Conservation (phyloP, 2,888 invertebrate genomes). For the Oxycera nigricornis region DNA sequence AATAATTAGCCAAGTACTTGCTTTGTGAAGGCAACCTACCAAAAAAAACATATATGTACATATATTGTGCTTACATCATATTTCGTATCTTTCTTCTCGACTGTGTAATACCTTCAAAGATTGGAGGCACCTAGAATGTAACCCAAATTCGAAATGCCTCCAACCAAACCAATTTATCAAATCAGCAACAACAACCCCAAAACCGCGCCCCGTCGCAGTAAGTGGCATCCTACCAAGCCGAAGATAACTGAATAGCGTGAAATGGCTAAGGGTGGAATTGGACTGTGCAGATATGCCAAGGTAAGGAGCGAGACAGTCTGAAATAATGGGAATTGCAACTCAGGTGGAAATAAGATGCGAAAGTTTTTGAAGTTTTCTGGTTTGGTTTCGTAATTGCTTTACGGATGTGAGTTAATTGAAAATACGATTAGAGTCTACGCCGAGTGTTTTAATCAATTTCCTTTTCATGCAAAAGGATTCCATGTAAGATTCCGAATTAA, state of each 20-base stretch:
- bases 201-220: background rate
- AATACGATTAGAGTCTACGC: conserved; percentile 34
- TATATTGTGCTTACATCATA: too few relatives aligned
- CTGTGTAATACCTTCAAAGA: too few relatives aligned
- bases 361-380: conserved; percentile 31
- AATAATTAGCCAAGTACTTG: too few relatives aligned
- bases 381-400: conserved; percentile 36
- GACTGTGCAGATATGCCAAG: background rate
- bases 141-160: background rate
- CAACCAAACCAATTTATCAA: background rate
- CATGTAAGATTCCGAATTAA: conserved; percentile 2
- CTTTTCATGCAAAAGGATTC: conserved; percentile 11
- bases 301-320: background rate
- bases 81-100: too few relatives aligned
- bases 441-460: conserved; percentile 28
- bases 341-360: conserved; percentile 34
- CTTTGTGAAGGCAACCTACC: too few relatives aligned
- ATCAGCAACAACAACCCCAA: conserved; percentile 1
- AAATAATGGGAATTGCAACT: conserved; percentile 32
- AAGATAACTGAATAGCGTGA: conserved; percentile 34
- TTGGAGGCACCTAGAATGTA: too few relatives aligned
- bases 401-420: conserved; percentile 40
- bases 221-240: background rate
- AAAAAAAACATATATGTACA: too few relatives aligned
- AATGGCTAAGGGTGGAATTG: conserved; percentile 20